These are phyloP conservation scores for Heliconius ismenius DNA, from an alignment of 2,888 invertebrate genomes.

Conservation along the genomic window DNA sequence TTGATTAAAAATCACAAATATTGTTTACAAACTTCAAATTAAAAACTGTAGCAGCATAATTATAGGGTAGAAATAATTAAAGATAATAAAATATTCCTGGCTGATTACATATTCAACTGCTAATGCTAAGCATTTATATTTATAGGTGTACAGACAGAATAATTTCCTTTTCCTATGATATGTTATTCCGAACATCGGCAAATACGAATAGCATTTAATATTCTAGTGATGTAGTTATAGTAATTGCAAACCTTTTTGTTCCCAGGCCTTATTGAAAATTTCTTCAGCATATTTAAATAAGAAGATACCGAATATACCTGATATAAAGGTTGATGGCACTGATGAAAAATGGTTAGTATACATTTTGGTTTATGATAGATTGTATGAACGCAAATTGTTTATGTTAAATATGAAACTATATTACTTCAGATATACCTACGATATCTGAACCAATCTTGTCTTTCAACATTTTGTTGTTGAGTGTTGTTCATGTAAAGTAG, in stretches of 20 bases:
- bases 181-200: not conserved
- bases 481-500: not conserved
- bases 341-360: constrained; percentile 92
- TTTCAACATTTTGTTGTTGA: not conserved
- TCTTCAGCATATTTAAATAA: constrained; percentile 95
- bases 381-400: not conserved
- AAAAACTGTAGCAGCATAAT: too few relatives aligned
- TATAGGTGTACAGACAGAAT: not conserved
- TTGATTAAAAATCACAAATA: too few relatives aligned
- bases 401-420: not conserved
- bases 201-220: not conserved
- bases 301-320: constrained; percentile 95
- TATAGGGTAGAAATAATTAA: too few relatives aligned
- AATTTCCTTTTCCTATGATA: not conserved
- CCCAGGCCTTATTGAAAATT: constrained; percentile 92
- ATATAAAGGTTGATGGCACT: constrained; percentile 93
- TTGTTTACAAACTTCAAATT: too few relatives aligned
- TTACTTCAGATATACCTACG: too few relatives aligned
- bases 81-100: too few relatives aligned
- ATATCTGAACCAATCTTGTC: too few relatives aligned
- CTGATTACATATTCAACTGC: not conserved
- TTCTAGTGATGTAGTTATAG: not conserved
- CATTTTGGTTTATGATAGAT: not conserved
- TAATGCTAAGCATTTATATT: not conserved
- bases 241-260: constrained; percentile 35